A percentile compares a stretch with the other conserved stretches of the same genome.
These are phyloP conservation scores for Heterochromis multidens DNA, from an alignment of 2,113 vertebrate species.

Conservation along the genomic window DNA sequence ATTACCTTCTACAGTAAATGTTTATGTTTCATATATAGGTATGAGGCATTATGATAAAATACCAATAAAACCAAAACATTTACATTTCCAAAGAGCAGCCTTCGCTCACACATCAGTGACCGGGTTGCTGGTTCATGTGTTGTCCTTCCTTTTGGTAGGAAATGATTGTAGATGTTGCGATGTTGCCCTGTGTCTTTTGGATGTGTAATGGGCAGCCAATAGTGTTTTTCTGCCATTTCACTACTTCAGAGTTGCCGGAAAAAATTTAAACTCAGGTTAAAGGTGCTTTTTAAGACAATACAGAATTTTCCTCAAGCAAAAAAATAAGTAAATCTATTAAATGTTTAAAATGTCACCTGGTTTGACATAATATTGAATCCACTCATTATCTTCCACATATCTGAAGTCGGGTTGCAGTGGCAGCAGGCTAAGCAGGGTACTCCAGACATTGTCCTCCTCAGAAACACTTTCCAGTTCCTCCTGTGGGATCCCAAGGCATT, in stretches of 20 bases:
- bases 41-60: neutral
- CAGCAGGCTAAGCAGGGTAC: neutral
- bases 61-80: neutral
- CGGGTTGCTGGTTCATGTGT: neutral
- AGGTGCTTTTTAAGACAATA: neutral
- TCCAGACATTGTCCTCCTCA: neutral
- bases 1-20: neutral
- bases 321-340: neutral
- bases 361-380: neutral
- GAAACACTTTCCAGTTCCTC: accelerated
- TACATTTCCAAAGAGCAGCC: neutral
- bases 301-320: neutral
- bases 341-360: neutral
- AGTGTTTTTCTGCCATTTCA: neutral
- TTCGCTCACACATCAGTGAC: neutral
- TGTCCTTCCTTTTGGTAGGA: neutral
- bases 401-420: neutral
- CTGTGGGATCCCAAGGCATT: neutral
- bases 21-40: neutral
- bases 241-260: neutral
- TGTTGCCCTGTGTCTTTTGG: neutral
- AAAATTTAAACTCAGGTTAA: neutral
- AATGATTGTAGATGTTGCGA: too few relatives aligned
- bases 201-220: neutral
- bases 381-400: neutral